Evolutionary conservation across 2,888 invertebrate genomes (phyloP), one percentile per base, ranked within the genome.

Genomic region (Zygogramma bicolorata): DNA sequence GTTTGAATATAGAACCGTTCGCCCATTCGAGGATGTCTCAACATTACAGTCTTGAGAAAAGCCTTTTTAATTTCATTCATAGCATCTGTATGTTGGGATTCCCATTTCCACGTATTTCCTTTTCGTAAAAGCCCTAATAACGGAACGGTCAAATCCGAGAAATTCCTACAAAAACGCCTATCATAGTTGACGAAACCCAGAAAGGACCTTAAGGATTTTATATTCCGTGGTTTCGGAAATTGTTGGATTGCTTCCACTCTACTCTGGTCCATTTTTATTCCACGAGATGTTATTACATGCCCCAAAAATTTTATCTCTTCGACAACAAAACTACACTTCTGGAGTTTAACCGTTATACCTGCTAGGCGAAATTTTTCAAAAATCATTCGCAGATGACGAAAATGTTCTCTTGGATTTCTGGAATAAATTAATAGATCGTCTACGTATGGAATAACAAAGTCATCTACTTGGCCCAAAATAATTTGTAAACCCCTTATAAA

Each of bases 171-270:
- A 68, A 63, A 74, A 10, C 31, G 27, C 1, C 34, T 27, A 57
- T 70, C 70, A 59, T 68, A 72, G 38, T 65, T 72, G n/a, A 53
- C 31, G 10, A 71, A n/a, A n/a, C 65, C 68, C 29, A 68, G 68
- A 68, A 72, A 72, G 8, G 68, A 40, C 38, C 34, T 53, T 13
- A 73, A 22, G 2, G 65, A 5, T 49, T 68, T 67, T 15, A 74
- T 27, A 63, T 70, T 74, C 18, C 27, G 27, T 5, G 74, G 68
- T 13, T 10, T 25, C 3, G 66, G 70, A 70, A 71, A 74, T 2
- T 74, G 34, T 10, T 22, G 10, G 10, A 74, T 74, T 0, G 68
- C 67, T 6, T 31, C 18, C 8, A 67, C 22, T 18, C 70, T 42
- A 18, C 38, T 18, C 6, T 70, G 59, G 42, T 70, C 70, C 60